Conservation (phyloP, 1,140 invertebrate species). For the Drosophila prosaltans region DNA sequence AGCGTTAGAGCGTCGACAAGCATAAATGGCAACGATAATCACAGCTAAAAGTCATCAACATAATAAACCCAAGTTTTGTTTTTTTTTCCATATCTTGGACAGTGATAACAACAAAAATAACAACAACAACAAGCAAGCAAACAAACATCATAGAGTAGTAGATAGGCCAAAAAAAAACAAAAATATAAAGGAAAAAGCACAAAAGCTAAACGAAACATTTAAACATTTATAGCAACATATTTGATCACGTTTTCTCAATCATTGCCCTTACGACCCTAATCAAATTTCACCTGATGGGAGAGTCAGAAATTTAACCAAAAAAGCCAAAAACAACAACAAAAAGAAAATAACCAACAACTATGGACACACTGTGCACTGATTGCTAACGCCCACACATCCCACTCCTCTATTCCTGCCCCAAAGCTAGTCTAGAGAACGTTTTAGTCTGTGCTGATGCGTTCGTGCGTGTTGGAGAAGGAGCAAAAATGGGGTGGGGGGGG, state of each 20-base stretch:
- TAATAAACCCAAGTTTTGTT: constrained; percentile 76
- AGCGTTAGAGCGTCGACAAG: constrained; percentile 62
- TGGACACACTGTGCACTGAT: constrained; percentile 79
- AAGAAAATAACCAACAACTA: constrained; percentile 28
- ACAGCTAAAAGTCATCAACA: constrained; percentile 78
- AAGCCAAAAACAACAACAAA: neutral
- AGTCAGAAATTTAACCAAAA: constrained; percentile 71
- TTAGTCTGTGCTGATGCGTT: constrained; percentile 43
- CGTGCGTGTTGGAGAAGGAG: constrained; percentile 47
- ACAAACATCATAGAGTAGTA: constrained; percentile 38
- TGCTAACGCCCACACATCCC: constrained; percentile 38
- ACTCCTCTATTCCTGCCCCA: neutral
- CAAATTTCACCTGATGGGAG: constrained; percentile 80
- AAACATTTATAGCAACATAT: constrained; percentile 82
- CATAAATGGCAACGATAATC: constrained; percentile 72
- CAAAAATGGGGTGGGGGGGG: constrained; percentile 17
- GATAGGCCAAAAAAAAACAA: constrained; percentile 3
- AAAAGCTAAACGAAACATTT: constrained; percentile 74
- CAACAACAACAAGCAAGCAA: neutral
- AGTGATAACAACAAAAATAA: constrained; percentile 2
- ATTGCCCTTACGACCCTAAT: constrained; percentile 81
- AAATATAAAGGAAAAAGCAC: constrained; percentile 1
- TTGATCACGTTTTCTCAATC: constrained; percentile 82
- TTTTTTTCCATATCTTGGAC: constrained; percentile 31
- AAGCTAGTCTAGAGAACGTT: constrained; percentile 21